phyloP scores from a whole-genome alignment of 2,888 invertebrate genomes.

The Epinotia demarniana region DNA sequence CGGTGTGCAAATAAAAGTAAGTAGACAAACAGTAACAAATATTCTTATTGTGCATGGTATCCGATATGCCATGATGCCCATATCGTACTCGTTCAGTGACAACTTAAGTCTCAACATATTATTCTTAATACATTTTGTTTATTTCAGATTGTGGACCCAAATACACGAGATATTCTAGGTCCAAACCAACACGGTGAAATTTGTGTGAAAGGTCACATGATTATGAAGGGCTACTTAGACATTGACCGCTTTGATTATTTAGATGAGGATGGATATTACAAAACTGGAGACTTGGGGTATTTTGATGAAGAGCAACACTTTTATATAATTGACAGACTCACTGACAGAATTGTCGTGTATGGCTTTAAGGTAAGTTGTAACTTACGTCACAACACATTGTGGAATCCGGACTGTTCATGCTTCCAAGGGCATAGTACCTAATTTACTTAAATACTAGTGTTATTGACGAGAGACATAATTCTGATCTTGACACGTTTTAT shows the following conservation, averaged over 20 bases:
- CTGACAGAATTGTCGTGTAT: background rate
- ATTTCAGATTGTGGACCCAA: conserved; percentile 28
- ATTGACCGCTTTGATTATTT: background rate
- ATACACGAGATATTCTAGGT: conserved; percentile 19
- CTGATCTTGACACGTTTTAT: no score
- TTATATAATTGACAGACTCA: conserved; percentile 27
- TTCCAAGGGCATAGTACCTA: no score
- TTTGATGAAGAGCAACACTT: conserved; percentile 32
- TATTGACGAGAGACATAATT: no score
- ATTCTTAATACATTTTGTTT: no score
- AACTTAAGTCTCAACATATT: no score
- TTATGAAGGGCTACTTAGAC: conserved; percentile 27
- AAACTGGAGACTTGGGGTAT: conserved; percentile 35
- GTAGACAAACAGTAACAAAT: background rate
- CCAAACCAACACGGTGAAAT: conserved; percentile 38
- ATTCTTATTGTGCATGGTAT: no score
- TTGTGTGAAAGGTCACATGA: conserved; percentile 24
- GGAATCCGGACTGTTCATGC: no score
- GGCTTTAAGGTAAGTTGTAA: conserved; percentile 3
- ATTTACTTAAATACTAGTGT: no score
- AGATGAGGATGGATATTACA: conserved; percentile 26
- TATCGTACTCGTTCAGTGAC: no score
- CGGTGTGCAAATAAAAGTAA: conserved; percentile 7
- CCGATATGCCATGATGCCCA: no score
- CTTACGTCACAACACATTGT: background rate